Base-by-base conservation (phyloP, 2,888 invertebrate species). In the Carabus problematicus region DNA sequence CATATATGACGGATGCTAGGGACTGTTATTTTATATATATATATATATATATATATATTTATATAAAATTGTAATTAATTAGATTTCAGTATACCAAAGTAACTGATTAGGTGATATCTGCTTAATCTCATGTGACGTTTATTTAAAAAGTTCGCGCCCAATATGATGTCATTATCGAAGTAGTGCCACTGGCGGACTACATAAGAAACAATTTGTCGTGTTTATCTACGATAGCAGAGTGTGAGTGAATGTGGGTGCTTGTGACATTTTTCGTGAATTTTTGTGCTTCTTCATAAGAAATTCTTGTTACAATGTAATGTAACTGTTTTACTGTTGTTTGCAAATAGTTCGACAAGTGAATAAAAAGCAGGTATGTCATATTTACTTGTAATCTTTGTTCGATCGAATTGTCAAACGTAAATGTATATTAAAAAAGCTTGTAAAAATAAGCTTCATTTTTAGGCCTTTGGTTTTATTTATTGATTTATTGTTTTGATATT, bases 181-280 rank as follows among this genome's bases (percentile, higher is more conserved):
- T 66, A 49, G 49, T 66, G 41, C 40, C 47, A 11, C 43, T 14
- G 4, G 4, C 47, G 59, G 56, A 14, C 41, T 41, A 40, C 16
- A 41, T 16, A 3, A 45, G 14, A 45, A n/a, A 52, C 19, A 54
- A 52, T 62, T 52, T 16, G 64, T 66, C 66, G 41, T 66, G 66
- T 66, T 49, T 66, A 59, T 59, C 59, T 49, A 49, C 18, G 52
- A 16, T 6, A 29, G 29, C 45, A 43, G 43, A 56, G 66, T 59
- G 49, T 66, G 66, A 66, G 59, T 66, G 66, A 47, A 52, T 45
- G 29, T 64, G 64, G 56, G 56, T 66, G 66, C 40, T 66, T 59
- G 66, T 66, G 66, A 59, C 66, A 66, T 66, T 66, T 66, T 59
- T 41, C 49, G 45, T 47, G 59, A 59, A 52, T 47, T 66, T 49